A percentile compares a stretch with the other conserved stretches of the same genome.
Evolutionary conservation across 2,797 vertebrate species (phyloP).

Genomic region (Sebastes matsubarae): DNA sequence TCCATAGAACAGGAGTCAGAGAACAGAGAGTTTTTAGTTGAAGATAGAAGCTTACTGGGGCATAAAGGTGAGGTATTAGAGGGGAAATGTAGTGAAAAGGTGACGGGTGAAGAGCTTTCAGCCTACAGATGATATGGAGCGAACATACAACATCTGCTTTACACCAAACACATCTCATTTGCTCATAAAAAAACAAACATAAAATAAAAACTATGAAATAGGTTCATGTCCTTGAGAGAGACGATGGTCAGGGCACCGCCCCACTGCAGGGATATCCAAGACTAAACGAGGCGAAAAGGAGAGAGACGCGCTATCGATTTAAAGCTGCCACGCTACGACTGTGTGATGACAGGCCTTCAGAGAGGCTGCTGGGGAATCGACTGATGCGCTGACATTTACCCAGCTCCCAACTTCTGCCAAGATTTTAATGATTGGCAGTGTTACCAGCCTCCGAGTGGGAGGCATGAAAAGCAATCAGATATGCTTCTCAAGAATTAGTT

Average conservation of each 20-base stretch:
- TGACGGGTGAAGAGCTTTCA: neutral
- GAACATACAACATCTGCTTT: neutral
- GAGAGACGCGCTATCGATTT: constrained; percentile 38
- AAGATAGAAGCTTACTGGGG: neutral
- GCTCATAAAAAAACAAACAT: neutral
- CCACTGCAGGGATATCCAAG: neutral
- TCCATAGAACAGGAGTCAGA: too few relatives aligned
- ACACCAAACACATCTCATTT: neutral
- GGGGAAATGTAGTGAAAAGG: neutral
- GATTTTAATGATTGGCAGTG: constrained; percentile 29
- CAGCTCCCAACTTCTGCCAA: constrained; percentile 35
- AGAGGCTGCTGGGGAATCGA: constrained; percentile 31
- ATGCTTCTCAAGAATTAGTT: constrained; percentile 11
- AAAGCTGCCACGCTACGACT: constrained; percentile 40
- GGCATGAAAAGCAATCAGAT: constrained; percentile 27
- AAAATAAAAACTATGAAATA: neutral
- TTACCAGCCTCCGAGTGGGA: constrained; percentile 14
- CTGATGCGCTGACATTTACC: constrained; percentile 40
- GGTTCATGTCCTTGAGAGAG: constrained; percentile 14
- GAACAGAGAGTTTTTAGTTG: neutral
- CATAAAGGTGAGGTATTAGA: too few relatives aligned
- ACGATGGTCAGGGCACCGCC: neutral
- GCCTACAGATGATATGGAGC: neutral
- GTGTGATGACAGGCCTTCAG: constrained; percentile 49
- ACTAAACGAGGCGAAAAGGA: constrained; percentile 24